Evolutionary conservation across 2,888 invertebrate species (phyloP).

Genomic region (Sarcophaga subvicina): DNA sequence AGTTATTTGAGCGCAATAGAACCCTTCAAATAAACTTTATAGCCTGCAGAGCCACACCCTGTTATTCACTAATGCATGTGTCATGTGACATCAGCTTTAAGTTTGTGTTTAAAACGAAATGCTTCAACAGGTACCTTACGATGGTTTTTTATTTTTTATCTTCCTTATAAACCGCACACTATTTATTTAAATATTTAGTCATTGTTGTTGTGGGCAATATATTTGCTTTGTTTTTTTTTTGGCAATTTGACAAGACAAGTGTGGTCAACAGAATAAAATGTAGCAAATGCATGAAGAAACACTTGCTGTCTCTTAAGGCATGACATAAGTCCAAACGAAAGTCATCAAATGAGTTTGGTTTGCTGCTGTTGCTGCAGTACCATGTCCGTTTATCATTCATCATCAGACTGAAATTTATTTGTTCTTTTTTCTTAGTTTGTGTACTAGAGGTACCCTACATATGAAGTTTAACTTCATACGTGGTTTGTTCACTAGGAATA

Average conservation of each 20-base stretch:
- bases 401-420: too few relatives aligned
- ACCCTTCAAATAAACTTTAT: too few relatives aligned
- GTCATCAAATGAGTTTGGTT: conserved; percentile 42
- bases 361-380: neutral
- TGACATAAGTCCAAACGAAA: conserved; percentile 16
- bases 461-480: too few relatives aligned
- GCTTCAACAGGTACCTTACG: conserved; percentile 70
- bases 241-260: conserved; percentile 66
- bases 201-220: conserved; percentile 28
- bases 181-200: neutral
- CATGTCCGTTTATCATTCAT: conserved; percentile 12
- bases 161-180: neutral
- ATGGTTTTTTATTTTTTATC: conserved; percentile 33
- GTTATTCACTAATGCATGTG: conserved; percentile 8
- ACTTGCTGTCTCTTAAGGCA: conserved; percentile 17
- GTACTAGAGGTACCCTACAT: too few relatives aligned
- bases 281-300: neutral
- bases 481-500: too few relatives aligned
- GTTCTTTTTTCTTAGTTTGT: too few relatives aligned
- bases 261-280: conserved; percentile 51
- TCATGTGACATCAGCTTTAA: conserved; percentile 57
- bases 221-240: conserved; percentile 38
- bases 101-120: conserved; percentile 38
- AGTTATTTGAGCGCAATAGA: too few relatives aligned
- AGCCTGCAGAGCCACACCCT: neutral